Evolutionary conservation across 2,888 invertebrate species (phyloP).

Genomic region (Conistra vaccinii): DNA sequence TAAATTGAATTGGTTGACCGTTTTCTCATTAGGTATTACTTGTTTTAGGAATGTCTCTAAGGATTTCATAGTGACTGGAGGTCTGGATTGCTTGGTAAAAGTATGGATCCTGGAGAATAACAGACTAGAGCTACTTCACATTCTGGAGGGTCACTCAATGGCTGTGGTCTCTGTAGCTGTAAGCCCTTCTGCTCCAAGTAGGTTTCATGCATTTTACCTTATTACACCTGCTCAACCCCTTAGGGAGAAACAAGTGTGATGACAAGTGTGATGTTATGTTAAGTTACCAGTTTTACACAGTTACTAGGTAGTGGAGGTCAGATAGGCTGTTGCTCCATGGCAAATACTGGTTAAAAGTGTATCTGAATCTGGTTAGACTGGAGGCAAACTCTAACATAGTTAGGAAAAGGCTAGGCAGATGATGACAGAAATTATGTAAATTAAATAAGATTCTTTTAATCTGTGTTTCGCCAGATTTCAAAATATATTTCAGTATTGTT

Average conservation of each 20-base stretch:
- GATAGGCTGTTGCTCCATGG: neutral
- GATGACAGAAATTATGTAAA: neutral
- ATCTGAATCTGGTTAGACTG: neutral
- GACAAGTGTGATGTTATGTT: no score
- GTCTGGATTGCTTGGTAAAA: conserved; percentile 97
- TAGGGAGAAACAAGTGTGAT: no score
- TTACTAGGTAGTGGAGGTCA: neutral
- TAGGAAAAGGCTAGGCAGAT: neutral
- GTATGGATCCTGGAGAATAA: conserved; percentile 95
- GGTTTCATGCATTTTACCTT: conserved; percentile 70
- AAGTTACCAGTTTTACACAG: neutral
- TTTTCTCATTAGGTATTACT: neutral
- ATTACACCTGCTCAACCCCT: neutral
- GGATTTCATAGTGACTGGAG: conserved; percentile 96
- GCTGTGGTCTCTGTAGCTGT: conserved; percentile 98
- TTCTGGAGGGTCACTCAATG: conserved; percentile 96
- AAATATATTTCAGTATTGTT: neutral
- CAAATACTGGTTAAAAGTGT: conserved; percentile 1
- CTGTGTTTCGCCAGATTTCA: no score
- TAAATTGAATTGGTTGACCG: neutral
- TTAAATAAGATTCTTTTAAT: neutral
- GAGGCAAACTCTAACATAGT: no score
- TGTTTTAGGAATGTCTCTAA: conserved; percentile 88
- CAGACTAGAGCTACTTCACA: conserved; percentile 93
- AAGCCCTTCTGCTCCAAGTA: conserved; percentile 96